phyloP scores from a whole-genome alignment of 2,888 invertebrate genomes.

The Euzetes globulus region DNA sequence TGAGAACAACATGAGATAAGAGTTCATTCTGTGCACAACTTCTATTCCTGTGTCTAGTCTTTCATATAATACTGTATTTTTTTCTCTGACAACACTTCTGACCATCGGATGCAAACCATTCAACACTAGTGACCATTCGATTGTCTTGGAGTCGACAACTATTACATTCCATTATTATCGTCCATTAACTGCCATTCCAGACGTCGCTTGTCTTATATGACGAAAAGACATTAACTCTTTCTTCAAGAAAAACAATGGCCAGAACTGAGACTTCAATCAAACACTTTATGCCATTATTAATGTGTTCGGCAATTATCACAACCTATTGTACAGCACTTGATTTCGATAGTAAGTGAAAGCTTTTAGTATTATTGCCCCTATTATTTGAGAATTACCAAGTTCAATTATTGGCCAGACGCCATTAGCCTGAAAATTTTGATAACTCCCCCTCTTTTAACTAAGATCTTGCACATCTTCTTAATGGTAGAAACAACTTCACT shows the following conservation, averaged over 20 bases:
- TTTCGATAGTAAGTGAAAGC: slow-evolving; percentile 11
- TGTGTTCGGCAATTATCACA: neutral
- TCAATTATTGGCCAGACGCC: too few relatives aligned
- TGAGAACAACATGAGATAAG: slow-evolving; percentile 21
- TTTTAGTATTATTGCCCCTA: neutral
- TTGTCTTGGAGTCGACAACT: neutral
- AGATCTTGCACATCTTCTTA: too few relatives aligned
- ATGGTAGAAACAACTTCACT: too few relatives aligned
- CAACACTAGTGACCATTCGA: slow-evolving; percentile 10
- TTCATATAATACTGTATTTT: too few relatives aligned
- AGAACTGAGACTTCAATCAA: neutral
- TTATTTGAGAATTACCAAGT: neutral
- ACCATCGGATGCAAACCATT: neutral
- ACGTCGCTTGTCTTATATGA: neutral
- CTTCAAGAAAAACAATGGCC: neutral
- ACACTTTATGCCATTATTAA: slow-evolving; percentile 14
- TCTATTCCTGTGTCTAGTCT: too few relatives aligned
- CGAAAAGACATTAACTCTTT: neutral
- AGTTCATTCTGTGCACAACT: neutral
- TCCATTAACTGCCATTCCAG: neutral
- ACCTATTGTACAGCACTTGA: neutral
- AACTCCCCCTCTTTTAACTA: too few relatives aligned
- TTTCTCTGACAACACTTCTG: neutral
- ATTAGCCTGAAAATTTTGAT: too few relatives aligned
- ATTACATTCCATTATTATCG: neutral